Evolutionary conservation across 2,888 invertebrate species (phyloP), one percentile per base, ranked within the genome.

Genomic region (Argyresthia goedartella): DNA sequence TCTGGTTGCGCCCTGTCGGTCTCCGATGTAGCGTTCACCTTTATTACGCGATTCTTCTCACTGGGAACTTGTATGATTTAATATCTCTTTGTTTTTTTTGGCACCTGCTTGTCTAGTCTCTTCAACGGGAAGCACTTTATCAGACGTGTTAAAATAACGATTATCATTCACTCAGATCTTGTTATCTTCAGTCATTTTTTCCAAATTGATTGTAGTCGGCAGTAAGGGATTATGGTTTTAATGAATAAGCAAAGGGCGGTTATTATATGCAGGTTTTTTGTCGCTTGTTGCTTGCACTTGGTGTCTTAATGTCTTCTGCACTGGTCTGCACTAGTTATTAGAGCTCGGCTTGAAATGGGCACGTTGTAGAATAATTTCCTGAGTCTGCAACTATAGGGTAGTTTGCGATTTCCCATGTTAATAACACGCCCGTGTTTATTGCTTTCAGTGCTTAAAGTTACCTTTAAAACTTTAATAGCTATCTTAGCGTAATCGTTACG

Each of bases 1-100:
- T 78, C 80, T 68, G 77, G 76, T 80, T 78, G 59, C 67, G 71
- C 75, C 76, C 61, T 73, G 80, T 76, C 69, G 62, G 65, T 60
- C 65, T 56, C 67, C 62, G 66, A 69, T 66, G 67, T 66, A 61
- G 66, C 65, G 67, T 65, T 62, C 64, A 67, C 61, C 56, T 59
- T 59, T 66, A 62, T 64, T 65, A 65, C 66, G 64, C 66, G 64
- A 65, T 65, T 64, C 46, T 46, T 46, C 46, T 46, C 25, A n/a
- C 8, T 46, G 46, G 46, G 46, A 46, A 46, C 46, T 35, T 62
- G 59, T 61, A 56, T 57, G 52, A 57, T 56, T 56, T 58, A 54
- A 54, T 59, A 59, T 64, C 61, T 63, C 64, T 64, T 63, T 60
- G 65, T 71, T 69, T 73, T n/a, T 72, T 73, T 11, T 67, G 66